Evolutionary conservation across 2,888 invertebrate genomes (phyloP).

Genomic region (Trichacis sp.): DNA sequence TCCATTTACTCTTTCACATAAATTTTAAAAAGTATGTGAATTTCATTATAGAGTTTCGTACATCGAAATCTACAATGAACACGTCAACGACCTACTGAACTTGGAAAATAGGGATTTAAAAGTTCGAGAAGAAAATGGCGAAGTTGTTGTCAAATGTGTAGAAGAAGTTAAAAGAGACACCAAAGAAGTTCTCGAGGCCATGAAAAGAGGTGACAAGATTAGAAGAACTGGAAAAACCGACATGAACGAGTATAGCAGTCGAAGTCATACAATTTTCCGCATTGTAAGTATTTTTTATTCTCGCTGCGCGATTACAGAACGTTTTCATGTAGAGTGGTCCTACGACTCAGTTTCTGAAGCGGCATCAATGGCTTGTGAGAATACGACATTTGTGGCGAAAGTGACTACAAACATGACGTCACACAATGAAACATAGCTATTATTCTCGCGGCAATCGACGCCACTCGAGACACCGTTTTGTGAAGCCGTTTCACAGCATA

Average conservation of each 20-base stretch:
- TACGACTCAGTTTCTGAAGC: no score
- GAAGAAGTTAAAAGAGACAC: conserved; percentile 76
- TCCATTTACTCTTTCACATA: no score
- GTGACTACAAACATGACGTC: no score
- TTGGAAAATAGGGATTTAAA: conserved; percentile 74
- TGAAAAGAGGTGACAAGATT: conserved; percentile 76
- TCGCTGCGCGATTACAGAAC: no score
- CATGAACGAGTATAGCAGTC: conserved; percentile 89
- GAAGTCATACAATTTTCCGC: conserved; percentile 90
- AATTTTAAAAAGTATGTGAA: no score
- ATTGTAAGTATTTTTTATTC: conserved; percentile 76
- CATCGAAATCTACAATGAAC: conserved; percentile 91
- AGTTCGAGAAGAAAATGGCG: conserved; percentile 76
- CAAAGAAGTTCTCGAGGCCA: conserved; percentile 73
- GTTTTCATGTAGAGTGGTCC: no score
- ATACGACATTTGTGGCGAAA: no score
- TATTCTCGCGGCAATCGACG: no score
- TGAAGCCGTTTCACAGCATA: no score
- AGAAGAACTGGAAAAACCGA: conserved; percentile 84
- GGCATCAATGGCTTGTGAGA: no score
- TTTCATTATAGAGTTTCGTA: conserved; percentile 89
- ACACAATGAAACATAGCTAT: no score
- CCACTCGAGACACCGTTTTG: no score
- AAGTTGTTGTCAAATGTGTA: conserved; percentile 75
- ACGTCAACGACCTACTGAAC: conserved; percentile 82